Evolutionary conservation across 2,797 vertebrate species (phyloP), one percentile per base, ranked within the genome.

Genomic region (Spinus olivaceus): DNA sequence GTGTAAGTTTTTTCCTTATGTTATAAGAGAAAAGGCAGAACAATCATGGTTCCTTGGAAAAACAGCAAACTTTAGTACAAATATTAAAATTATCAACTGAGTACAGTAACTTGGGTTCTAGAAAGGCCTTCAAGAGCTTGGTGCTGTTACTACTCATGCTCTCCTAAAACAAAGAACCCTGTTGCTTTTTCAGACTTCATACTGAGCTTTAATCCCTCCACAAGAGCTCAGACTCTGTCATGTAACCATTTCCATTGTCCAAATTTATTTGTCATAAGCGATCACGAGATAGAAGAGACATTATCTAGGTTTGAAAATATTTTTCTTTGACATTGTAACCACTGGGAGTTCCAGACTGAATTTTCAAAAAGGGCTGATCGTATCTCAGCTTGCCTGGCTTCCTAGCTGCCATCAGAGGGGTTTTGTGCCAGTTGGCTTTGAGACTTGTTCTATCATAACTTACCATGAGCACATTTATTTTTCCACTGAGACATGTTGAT

Each of bases 221-320:
- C 5, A 35, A 64, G 21, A 59, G 54, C 42, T 35, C 65, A 78
- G 28, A 87, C 1, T 7, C n/a, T 88, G 46, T 71, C 90, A 59
- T 59, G 35, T 44, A 85, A 70, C 30, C 19, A 64, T 78, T 95
- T 92, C 81, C 21, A 8, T 54, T 51, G 88, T 78, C 41, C 71
- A 86, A 74, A 87, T 93, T 73, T 67, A 50, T 92, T 94, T 92
- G 35, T 86, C 57, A 42, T 47, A 91, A 81, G 33, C 0, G 0
- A 87, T 91, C 84, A 85, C 4, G 1, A 94, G 44, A 83, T 27
- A 81, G 88, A 91, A 91, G 42, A 94, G 94, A 95, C 78, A 27
- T 93, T 94, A 93, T n/a, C 86, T 95, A 82, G 42, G 50, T 72
- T 92, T 95, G 46, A 94, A 95, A 92, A 87, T 80, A 94, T 93